Percentiles rank a stretch among this genome's conserved stretches.
These are phyloP conservation scores for Colinus virginianus DNA, from an alignment of 2,113 vertebrate genomes.

Conservation along the genomic window DNA sequence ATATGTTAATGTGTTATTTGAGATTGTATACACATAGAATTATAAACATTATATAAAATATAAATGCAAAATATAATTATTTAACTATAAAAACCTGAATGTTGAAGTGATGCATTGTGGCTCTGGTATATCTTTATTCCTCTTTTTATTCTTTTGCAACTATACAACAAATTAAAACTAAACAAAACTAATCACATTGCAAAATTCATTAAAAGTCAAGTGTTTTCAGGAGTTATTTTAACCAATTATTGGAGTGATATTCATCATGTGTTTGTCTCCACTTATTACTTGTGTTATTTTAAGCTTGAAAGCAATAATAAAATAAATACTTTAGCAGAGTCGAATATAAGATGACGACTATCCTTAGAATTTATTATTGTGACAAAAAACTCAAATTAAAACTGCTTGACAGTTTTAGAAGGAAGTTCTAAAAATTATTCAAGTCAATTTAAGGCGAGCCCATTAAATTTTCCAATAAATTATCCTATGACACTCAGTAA, in stretches of 20 bases:
- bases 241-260: conserved; percentile 40
- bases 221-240: conserved; percentile 59
- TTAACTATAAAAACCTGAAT: not conserved
- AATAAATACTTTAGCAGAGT: not conserved
- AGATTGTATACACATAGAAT: not conserved
- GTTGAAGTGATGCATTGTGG: not conserved
- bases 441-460: not conserved
- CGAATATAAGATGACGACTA: conserved; percentile 4
- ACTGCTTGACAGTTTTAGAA: conserved; percentile 3
- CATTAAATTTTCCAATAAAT: not conserved
- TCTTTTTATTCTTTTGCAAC: not conserved
- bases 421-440: conserved; percentile 14
- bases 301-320: conserved; percentile 1
- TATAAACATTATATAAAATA: not conserved
- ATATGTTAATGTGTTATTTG: not conserved
- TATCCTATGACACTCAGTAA: not conserved
- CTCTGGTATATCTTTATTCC: not conserved
- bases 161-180: not conserved
- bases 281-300: conserved; percentile 34
- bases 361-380: not conserved
- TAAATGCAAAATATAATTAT: not conserved
- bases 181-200: conserved; percentile 36
- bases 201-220: conserved; percentile 41
- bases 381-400: conserved; percentile 8
- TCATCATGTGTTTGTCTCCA: not conserved